Base-by-base conservation (phyloP, 2,797 vertebrate species). In the Glossophaga mutica region DNA sequence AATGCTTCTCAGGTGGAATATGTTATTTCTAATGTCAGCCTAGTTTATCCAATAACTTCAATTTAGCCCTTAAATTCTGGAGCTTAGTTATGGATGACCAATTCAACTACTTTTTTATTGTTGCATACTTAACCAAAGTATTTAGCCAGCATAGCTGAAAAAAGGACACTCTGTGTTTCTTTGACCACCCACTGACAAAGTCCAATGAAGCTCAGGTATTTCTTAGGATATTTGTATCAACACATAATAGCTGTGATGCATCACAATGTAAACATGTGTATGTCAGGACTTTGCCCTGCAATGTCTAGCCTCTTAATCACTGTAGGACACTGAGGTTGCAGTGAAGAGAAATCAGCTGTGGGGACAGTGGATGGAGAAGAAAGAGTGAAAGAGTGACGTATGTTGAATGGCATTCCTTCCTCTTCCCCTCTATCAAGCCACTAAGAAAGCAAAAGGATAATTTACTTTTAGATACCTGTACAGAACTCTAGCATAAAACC, bases 151-250 rank as follows among this genome's bases (percentile, higher is more conserved):
- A 92, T 96, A 96, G 79, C 37, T 90, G 50, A 70, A 77, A 73
- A 67, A 94, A 95, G 90, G 70, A 71, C 52, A 81, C 46, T 71
- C 44, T 29, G 18, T 84, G 37, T 93, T 95, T 97, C 78, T 96
- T 94, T 95, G 83, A 81, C 82, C 68, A 87, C 73, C 71, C 32
- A 62, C 71, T 79, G 87, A 93, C 94, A 97, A 96, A 97, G 89
- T 97, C 89, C 96, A 96, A 0, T 71, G 97, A 95, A 90, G 87
- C 76, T 42, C 89, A 97, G 96, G 97, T 93, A 97, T 98, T 97
- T 96, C 92, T 94, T 91, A 71, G 67, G 83, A 93, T 95, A 79
- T 94, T 91, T 96, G 77, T 78, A 93, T 88, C 92, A 95, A 96
- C 84, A 94, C 84, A 59, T 90, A 82, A 90, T 84, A 46, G 73